These are phyloP conservation scores for Poecile montanus DNA, from an alignment of 2,797 vertebrate species.

Conservation along the genomic window DNA sequence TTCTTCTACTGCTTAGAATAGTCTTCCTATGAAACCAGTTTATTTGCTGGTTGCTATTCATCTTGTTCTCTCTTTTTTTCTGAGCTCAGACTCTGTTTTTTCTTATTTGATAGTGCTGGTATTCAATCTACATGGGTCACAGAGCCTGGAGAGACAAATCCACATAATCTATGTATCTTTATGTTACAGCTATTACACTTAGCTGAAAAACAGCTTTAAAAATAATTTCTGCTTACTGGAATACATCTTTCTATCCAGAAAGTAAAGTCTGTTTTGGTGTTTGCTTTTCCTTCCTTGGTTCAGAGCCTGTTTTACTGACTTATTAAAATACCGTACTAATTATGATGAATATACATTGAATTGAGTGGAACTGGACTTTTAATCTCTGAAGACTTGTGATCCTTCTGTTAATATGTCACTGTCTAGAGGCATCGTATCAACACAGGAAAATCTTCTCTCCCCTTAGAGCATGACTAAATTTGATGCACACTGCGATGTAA, in stretches of 20 bases:
- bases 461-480: background rate
- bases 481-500: background rate
- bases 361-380: background rate
- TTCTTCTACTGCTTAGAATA: background rate
- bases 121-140: background rate
- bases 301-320: background rate
- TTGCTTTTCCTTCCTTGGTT: accelerated
- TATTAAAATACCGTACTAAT: background rate
- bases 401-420: background rate
- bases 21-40: background rate
- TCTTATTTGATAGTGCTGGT: background rate
- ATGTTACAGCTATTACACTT: background rate
- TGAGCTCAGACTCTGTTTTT: background rate
- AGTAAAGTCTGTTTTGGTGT: background rate
- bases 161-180: background rate
- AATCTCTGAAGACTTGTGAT: background rate
- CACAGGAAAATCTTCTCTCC: background rate
- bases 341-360: background rate
- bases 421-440: background rate
- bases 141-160: background rate
- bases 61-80: background rate
- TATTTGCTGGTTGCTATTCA: background rate
- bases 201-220: background rate
- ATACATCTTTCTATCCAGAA: background rate
- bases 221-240: background rate